phyloP scores from a whole-genome alignment of 2,113 vertebrate species.

The Chloroceryle aenea region DNA sequence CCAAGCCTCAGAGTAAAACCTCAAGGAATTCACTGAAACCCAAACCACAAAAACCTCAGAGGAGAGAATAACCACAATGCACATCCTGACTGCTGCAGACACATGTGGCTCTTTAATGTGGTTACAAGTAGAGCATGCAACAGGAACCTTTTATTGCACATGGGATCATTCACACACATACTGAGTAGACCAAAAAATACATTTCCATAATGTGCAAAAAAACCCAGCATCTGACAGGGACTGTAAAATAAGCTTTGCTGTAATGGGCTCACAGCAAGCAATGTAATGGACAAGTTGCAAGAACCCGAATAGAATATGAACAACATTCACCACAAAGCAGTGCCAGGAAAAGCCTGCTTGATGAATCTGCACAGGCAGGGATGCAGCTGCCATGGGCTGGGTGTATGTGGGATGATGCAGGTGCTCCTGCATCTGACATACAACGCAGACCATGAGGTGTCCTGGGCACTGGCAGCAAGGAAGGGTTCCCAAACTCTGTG shows the following conservation, averaged over 20 bases:
- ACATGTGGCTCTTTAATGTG: slow-evolving; percentile 16
- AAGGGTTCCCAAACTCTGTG: neutral
- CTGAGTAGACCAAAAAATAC: neutral
- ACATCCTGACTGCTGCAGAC: slow-evolving; percentile 27
- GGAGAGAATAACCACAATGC: neutral
- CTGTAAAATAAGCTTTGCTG: neutral
- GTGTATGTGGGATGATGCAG: neutral
- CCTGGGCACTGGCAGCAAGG: neutral
- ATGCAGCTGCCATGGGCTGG: neutral
- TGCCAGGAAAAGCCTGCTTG: neutral
- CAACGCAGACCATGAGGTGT: neutral
- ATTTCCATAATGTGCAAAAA: neutral
- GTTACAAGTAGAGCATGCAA: slow-evolving; percentile 1
- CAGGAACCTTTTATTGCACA: neutral
- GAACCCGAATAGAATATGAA: neutral
- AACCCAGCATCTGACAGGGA: neutral
- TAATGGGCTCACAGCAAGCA: neutral
- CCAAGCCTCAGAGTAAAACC: neutral
- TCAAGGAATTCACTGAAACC: neutral
- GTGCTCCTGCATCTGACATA: neutral
- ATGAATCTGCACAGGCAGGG: neutral
- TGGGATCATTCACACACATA: neutral
- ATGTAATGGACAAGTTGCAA: neutral
- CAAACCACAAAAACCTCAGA: slow-evolving; percentile 44
- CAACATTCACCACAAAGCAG: neutral